A percentile compares a stretch with the other conserved stretches of the same genome.
phyloP scores from a whole-genome alignment of 2,797 vertebrate genomes.

The Chaetophractus vellerosus region DNA sequence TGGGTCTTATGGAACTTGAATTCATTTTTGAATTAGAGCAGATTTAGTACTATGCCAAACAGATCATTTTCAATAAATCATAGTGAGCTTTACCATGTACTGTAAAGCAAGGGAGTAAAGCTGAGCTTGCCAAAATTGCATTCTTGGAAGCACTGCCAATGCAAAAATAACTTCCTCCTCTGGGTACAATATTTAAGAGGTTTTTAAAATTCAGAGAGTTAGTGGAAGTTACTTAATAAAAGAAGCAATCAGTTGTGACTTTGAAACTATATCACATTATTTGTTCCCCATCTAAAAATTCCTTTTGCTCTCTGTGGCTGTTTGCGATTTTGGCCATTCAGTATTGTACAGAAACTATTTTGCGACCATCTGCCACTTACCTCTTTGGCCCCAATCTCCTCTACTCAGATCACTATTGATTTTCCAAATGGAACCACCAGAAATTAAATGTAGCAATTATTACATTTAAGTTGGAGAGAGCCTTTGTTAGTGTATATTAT shows the following conservation, averaged over 20 bases:
- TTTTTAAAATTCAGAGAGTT: slow-evolving; percentile 78
- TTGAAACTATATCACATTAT: slow-evolving; percentile 51
- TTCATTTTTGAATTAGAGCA: slow-evolving; percentile 80
- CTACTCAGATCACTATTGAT: slow-evolving; percentile 65
- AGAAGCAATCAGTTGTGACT: slow-evolving; percentile 72
- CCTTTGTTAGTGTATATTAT: slow-evolving; percentile 82
- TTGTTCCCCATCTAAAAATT: background rate
- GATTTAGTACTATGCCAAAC: slow-evolving; percentile 80
- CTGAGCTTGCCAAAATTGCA: slow-evolving; percentile 80
- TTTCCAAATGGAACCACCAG: slow-evolving; percentile 70
- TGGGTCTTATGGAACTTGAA: slow-evolving; percentile 76
- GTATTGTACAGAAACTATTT: slow-evolving; percentile 33
- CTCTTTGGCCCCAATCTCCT: slow-evolving; percentile 67
- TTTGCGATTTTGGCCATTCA: slow-evolving; percentile 72
- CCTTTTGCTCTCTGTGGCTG: background rate
- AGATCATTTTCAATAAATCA: slow-evolving; percentile 77
- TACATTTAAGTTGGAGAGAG: slow-evolving; percentile 5
- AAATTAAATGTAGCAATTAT: slow-evolving; percentile 84
- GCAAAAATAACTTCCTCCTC: slow-evolving; percentile 72
- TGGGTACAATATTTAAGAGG: slow-evolving; percentile 70
- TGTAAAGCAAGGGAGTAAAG: slow-evolving; percentile 72
- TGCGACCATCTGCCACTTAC: slow-evolving; percentile 85
- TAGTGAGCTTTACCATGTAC: slow-evolving; percentile 78
- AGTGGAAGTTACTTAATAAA: slow-evolving; percentile 74
- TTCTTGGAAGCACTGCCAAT: slow-evolving; percentile 68